A percentile compares a stretch with the other conserved stretches of the same genome.
Evolutionary conservation across 2,888 invertebrate species (phyloP).

Genomic region (Gymnoscelis rufifasciata): DNA sequence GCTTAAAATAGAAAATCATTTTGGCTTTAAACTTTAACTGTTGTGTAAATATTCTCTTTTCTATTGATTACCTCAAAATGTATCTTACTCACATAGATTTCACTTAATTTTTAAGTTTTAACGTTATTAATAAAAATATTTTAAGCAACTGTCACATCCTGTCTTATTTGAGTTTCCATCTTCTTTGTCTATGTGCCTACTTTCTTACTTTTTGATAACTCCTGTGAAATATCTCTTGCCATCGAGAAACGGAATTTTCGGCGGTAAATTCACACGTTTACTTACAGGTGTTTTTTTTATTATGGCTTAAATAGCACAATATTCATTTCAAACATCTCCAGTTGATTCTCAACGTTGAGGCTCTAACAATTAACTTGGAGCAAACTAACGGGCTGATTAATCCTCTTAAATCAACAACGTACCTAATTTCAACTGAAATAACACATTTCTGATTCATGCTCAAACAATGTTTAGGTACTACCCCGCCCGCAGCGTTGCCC

Average conservation of each 20-base stretch:
- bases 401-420: conserved; percentile 4
- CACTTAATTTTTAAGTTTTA: conserved; percentile 13
- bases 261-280: no score
- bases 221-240: no score
- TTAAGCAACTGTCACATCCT: not conserved
- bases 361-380: conserved; percentile 1
- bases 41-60: conserved; percentile 15
- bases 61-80: conserved; percentile 18
- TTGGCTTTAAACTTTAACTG: not conserved
- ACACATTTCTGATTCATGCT: conserved; percentile 6
- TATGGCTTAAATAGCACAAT: not conserved
- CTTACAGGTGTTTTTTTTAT: no score
- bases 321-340: no score
- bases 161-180: no score
- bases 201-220: no score
- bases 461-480: not conserved
- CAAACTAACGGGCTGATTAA: conserved; percentile 4
- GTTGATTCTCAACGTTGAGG: not conserved
- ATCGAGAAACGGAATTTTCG: no score
- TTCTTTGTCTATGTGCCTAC: no score
- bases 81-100: conserved; percentile 9
- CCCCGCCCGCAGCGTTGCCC: no score
- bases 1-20: conserved; percentile 34
- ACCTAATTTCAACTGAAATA: conserved; percentile 6
- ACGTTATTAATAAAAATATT: conserved; percentile 14